Evolutionary conservation across 2,113 vertebrate species (phyloP).

Genomic region (Myxocyprinus asiaticus): DNA sequence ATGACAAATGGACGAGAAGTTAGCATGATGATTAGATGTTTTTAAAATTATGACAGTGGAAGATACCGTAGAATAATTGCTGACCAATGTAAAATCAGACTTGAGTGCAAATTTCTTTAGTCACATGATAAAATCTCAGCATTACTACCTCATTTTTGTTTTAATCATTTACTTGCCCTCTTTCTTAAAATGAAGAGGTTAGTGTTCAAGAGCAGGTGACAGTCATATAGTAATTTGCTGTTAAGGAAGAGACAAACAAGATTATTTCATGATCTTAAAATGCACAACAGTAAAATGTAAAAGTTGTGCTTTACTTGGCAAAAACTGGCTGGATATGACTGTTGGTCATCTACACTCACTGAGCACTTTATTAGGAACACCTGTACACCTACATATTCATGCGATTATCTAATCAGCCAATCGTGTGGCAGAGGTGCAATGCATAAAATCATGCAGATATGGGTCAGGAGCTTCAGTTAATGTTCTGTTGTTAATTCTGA

Average conservation of each 20-base stretch:
- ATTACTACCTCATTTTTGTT: neutral
- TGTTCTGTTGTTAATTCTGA: too few species aligned
- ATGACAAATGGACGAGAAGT: neutral
- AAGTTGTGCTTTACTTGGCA: neutral
- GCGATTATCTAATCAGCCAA: too few species aligned
- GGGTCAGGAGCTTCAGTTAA: too few species aligned
- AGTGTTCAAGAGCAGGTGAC: conserved; percentile 37
- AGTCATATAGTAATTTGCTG: conserved; percentile 25
- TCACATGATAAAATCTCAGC: conserved; percentile 11
- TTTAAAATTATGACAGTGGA: neutral
- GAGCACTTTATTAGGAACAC: too few species aligned
- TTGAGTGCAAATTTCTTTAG: conserved; percentile 7
- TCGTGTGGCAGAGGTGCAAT: too few species aligned
- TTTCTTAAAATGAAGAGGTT: neutral
- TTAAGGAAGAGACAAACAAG: neutral
- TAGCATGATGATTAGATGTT: neutral
- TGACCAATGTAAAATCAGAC: conserved; percentile 40
- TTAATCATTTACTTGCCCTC: neutral
- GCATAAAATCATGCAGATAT: too few species aligned
- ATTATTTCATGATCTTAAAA: neutral
- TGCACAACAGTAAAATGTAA: neutral
- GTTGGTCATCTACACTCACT: neutral
- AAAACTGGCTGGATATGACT: neutral
- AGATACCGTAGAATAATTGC: neutral
- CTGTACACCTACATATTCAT: too few species aligned